Evolutionary conservation across 2,797 vertebrate genomes (phyloP), one percentile per base, ranked within the genome.

Genomic region (Sebastolobus altivelis): DNA sequence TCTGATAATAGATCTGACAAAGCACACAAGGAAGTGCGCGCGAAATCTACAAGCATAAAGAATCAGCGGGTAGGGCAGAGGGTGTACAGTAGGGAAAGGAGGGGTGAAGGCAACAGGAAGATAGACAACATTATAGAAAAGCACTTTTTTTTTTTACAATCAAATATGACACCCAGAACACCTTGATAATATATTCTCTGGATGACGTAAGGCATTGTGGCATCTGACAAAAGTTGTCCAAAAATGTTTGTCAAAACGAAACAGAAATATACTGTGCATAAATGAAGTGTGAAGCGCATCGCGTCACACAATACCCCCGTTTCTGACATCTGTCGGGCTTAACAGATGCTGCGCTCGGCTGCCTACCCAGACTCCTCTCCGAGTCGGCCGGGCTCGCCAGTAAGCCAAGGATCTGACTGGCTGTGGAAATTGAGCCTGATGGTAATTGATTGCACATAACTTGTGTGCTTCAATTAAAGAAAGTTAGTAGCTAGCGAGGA

Each of bases 361-460:
- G 81, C 69, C 62, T 76, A 68, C 56, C 72, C 83, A 40, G 77
- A 62, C 65, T 89, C 84, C 16, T 75, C 72, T 86, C 75, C 22
- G 62, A 88, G 65, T 83, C 83, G 58, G 87, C 80, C 87, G 56
- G 79, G 67, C 88, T 88, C 90, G 25, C 84, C 80, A 76, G 72
- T 46, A 73, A 92, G 89, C 79, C 88, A 82, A 76, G 73, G 73
- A 88, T 87, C 86, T 84, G 88, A 85, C 87, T 90, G 90, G 86
- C 83, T 89, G 85, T 77, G 83, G 72, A 92, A 90, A 90, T 72
- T 59, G 83, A 90, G 88, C 72, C 85, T 87, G 91, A 92, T 84
- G 71, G 67, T 90, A 93, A 93, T 75, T 91, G 87, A 93, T 90
- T 86, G 88, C 89, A 82, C 83, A 83, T 73, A 87, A 88, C 79